Evolutionary conservation across 2,888 invertebrate genomes (phyloP).

Genomic region (Biston betularia): DNA sequence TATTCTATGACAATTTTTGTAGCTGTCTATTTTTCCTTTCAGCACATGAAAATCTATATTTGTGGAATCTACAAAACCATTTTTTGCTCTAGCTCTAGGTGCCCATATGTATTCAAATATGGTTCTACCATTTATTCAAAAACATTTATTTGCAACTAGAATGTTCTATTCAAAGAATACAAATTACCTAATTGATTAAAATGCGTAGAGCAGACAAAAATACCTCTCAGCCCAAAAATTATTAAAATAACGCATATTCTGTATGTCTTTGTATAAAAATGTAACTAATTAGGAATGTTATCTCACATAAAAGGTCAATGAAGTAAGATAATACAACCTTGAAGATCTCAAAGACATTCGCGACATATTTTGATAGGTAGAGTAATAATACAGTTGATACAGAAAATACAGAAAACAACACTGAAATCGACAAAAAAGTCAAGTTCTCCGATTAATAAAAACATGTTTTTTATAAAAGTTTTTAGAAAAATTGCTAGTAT

Average conservation of each 20-base stretch:
- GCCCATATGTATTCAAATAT: background rate
- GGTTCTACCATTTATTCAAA: background rate
- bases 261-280: constrained; percentile 32
- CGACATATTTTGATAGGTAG: constrained; percentile 23
- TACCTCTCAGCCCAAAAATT: background rate
- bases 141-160: background rate
- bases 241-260: background rate
- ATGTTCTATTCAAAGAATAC: background rate
- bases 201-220: background rate
- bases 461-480: no score
- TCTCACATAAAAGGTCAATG: constrained; percentile 15
- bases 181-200: background rate
- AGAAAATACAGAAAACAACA: background rate
- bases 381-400: background rate
- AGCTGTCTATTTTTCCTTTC: constrained; percentile 1
- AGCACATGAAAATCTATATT: background rate
- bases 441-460: no score
- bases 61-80: constrained; percentile 1
- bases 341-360: constrained; percentile 10
- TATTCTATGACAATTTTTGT: constrained; percentile 5
- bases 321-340: constrained; percentile 21
- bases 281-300: constrained; percentile 15
- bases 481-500: no score
- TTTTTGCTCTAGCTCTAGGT: background rate
- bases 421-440: no score